These are phyloP conservation scores for Kuschelorhynchus macadamiae DNA, from an alignment of 2,888 invertebrate genomes.

Conservation along the genomic window DNA sequence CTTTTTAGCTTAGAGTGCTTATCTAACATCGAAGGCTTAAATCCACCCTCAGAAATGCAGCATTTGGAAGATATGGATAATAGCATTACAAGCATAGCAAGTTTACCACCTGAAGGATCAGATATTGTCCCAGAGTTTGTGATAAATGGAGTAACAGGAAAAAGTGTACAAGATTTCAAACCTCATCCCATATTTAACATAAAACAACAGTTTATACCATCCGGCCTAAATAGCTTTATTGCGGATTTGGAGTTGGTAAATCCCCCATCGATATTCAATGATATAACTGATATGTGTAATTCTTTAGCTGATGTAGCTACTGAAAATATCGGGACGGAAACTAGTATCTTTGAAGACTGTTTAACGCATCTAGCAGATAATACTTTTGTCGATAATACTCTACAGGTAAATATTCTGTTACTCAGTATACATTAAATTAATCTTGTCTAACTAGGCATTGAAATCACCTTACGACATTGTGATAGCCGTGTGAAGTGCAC, in stretches of 20 bases:
- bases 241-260: conserved; percentile 79
- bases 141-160: conserved; percentile 64
- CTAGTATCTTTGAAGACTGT: conserved; percentile 71
- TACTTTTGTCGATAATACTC: conserved; percentile 28
- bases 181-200: conserved; percentile 59
- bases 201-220: conserved; percentile 68
- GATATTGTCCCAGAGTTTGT: conserved; percentile 69
- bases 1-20: conserved; percentile 74
- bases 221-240: conserved; percentile 57
- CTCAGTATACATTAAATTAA: too few relatives aligned
- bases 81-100: conserved; percentile 88
- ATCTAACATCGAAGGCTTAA: conserved; percentile 83
- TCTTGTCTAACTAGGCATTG: too few relatives aligned
- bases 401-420: conserved; percentile 25
- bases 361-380: conserved; percentile 48
- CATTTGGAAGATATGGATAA: conserved; percentile 78
- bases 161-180: conserved; percentile 27
- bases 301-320: conserved; percentile 71
- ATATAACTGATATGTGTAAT: conserved; percentile 74
- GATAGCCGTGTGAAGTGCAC: too few relatives aligned
- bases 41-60: conserved; percentile 84
- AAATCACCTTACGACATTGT: too few relatives aligned
- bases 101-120: conserved; percentile 75
- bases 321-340: conserved; percentile 73
- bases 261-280: conserved; percentile 80